A percentile compares a stretch with the other conserved stretches of the same genome.
Conservation (phyloP, 2,888 invertebrate genomes). For the Caenorhabditis zanzibari region DNA sequence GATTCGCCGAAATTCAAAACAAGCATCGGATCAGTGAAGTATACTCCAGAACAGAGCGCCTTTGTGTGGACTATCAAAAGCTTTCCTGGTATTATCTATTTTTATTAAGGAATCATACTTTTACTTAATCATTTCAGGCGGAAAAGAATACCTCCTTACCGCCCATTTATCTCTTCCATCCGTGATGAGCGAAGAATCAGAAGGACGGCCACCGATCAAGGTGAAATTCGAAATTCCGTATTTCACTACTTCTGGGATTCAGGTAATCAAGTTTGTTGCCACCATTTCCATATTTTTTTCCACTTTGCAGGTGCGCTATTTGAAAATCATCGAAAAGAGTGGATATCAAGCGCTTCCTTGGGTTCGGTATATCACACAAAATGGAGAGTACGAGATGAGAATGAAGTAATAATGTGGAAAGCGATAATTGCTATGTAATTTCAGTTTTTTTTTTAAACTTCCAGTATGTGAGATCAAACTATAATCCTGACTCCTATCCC, state of each 20-base stretch:
- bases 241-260: conserved; percentile 98
- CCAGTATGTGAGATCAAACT: not conserved
- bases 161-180: conserved; percentile 98
- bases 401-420: conserved; percentile 84
- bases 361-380: conserved; percentile 99
- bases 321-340: conserved; percentile 99
- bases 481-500: not conserved
- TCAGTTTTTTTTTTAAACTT: not conserved
- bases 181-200: conserved; percentile 94
- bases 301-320: conserved; percentile 91
- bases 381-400: conserved; percentile 97
- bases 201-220: conserved; percentile 97
- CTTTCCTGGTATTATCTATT: conserved; percentile 78
- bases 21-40: conserved; percentile 91
- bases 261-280: conserved; percentile 86
- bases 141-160: conserved; percentile 97
- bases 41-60: conserved; percentile 96
- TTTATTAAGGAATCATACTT: no score
- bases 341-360: conserved; percentile 98
- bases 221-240: conserved; percentile 99
- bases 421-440: not conserved
- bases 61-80: conserved; percentile 89
- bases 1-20: conserved; percentile 94
- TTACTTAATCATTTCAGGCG: conserved; percentile 86
- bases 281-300: not conserved